phyloP scores from a whole-genome alignment of 2,113 vertebrate species.

The Eulacestoma nigropectus region DNA sequence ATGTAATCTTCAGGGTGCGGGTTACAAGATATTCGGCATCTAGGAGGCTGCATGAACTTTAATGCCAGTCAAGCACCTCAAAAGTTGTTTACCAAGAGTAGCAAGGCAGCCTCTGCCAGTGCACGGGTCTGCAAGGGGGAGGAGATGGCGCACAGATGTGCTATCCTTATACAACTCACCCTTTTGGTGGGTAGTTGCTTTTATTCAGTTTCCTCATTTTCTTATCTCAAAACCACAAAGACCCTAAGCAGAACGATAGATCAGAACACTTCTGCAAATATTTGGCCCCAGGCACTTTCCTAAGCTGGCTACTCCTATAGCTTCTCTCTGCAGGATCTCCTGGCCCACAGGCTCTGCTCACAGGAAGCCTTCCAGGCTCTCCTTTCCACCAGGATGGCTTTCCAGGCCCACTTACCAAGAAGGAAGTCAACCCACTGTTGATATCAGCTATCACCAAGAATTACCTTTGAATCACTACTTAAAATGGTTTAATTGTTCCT shows the following conservation, averaged over 20 bases:
- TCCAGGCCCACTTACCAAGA: background rate
- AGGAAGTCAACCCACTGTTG: background rate
- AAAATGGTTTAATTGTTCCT: background rate
- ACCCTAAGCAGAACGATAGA: background rate
- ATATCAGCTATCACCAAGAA: background rate
- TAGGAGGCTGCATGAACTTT: background rate
- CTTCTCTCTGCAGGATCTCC: background rate
- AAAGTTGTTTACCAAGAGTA: background rate
- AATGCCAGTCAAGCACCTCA: background rate
- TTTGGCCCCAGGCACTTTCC: background rate
- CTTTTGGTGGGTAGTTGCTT: background rate
- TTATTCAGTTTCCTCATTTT: constrained; percentile 34
- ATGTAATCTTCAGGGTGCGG: background rate
- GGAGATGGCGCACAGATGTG: background rate
- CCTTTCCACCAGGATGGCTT: background rate
- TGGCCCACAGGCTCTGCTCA: background rate
- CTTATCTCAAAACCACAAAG: constrained; percentile 48
- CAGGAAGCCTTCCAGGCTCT: background rate
- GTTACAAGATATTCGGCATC: background rate
- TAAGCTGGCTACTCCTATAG: background rate
- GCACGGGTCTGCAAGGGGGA: background rate
- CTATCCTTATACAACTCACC: background rate
- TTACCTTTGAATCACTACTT: background rate
- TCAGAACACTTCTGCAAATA: constrained; percentile 8
- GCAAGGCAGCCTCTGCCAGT: background rate